Conservation (phyloP, 1,140 invertebrate genomes). For the Andricus grossulariae region DNA sequence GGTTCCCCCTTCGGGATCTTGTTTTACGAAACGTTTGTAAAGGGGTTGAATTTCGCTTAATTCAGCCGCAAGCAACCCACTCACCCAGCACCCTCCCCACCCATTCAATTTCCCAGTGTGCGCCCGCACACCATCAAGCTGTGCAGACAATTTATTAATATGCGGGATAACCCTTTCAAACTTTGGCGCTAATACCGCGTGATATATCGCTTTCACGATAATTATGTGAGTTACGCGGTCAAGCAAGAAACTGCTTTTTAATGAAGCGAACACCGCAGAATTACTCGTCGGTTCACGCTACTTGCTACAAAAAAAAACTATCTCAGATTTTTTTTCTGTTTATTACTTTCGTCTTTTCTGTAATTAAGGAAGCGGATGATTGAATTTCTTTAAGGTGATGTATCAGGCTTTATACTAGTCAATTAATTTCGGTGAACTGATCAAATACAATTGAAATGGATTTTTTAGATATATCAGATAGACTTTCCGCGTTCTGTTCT, state of each 20-base stretch:
- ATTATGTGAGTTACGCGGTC: conserved; percentile 29
- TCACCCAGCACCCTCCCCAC: conserved; percentile 35
- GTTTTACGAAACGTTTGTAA: conserved; percentile 45
- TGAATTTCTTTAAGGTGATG: too few species aligned
- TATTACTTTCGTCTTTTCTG: neutral
- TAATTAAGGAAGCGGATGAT: too few species aligned
- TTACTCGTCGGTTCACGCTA: conserved; percentile 5
- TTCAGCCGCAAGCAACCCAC: conserved; percentile 25
- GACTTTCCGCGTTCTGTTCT: too few species aligned
- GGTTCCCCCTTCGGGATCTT: conserved; percentile 43
- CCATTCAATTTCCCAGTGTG: conserved; percentile 47
- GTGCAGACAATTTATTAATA: conserved; percentile 51
- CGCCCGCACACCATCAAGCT: conserved; percentile 36
- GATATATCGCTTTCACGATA: conserved; percentile 28
- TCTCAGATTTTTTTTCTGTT: neutral
- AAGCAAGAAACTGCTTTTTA: conserved; percentile 30
- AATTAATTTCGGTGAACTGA: too few species aligned
- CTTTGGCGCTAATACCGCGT: conserved; percentile 30
- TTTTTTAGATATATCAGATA: too few species aligned
- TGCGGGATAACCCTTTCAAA: conserved; percentile 40
- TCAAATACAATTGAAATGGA: too few species aligned
- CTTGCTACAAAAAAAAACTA: neutral
- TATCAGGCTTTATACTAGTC: too few species aligned
- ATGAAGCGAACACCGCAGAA: conserved; percentile 27
- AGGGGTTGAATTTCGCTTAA: conserved; percentile 42